Base-by-base conservation (phyloP, 2,113 vertebrate species). In the Tupaia chinensis region DNA sequence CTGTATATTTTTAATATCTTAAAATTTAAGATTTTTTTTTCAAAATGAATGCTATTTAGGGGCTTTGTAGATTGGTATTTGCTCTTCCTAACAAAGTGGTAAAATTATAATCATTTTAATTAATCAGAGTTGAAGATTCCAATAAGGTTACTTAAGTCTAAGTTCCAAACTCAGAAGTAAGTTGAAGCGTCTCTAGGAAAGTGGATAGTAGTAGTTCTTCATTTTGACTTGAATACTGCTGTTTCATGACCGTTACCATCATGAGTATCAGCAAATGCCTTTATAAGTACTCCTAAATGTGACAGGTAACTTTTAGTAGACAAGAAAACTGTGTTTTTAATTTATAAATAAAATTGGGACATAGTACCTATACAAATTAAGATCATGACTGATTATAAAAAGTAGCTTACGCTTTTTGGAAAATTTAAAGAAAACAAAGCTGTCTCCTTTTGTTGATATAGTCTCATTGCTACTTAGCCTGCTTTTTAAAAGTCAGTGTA, bases 281-380 rank as follows among this genome's bases (percentile, higher is more conserved):
- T 90, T 8, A 87, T 16, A 12, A 65, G 0, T 61, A 23, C 25
- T 85, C 44, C 34, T 61, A 91, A 79, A 68, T 82, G 69, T 16
- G 89, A 17, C 15, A 44, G 29, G 3, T 87, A 1, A 1, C 61
- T 19, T 83, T 93, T 76, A 89, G 56, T 63, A 69, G 81, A 80
- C 61, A 86, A 25, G 65, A 80, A 73, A 12, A 73, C 27, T 65
- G 0, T 20, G 20, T 73, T 94, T 96, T 87, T 58, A 79, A 70
- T 84, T 93, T 87, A 84, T 81, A 70, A 92, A 82, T 96, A 78
- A 92, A 61, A 86, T 93, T 78, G 34, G 25, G 15, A 96, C 7
- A 58, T 91, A 53, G 20, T 16, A 9, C 13, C 13, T 82, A 17
- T 70, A 70, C n/a, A 81, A 81, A 15, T 84, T 91, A 16, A 82